Evolutionary conservation across 92 coral and sea anemone genomes (phyloP).

Genomic region (Porites cylindrica): DNA sequence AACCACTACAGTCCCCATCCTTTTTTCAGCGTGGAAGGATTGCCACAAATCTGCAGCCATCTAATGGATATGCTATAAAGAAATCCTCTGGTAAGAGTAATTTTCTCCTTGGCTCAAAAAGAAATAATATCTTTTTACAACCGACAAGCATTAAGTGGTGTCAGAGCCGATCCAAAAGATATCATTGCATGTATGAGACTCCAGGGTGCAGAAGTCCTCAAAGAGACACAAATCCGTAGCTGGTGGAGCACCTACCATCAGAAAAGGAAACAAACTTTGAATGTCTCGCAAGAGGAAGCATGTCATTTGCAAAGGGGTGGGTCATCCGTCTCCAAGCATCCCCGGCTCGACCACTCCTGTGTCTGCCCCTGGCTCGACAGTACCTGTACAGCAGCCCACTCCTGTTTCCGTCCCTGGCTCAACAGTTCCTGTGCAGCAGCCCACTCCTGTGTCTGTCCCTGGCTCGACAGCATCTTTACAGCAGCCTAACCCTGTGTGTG

Average conservation of each 20-base stretch:
- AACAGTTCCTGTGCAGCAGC: background rate
- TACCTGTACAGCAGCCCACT: background rate
- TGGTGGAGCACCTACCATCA: constrained; percentile 23
- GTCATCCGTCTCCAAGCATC: background rate
- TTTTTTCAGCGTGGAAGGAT: background rate
- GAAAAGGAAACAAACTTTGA: constrained; percentile 4
- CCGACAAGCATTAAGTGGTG: background rate
- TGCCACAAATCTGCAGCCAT: background rate
- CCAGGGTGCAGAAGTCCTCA: background rate
- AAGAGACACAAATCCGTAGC: background rate
- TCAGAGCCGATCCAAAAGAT: constrained; percentile 4
- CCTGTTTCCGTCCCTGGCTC: background rate
- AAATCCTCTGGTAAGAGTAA: background rate
- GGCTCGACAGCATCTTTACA: background rate
- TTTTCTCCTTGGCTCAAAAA: background rate
- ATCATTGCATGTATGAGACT: background rate
- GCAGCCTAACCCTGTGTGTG: background rate
- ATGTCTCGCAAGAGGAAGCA: background rate
- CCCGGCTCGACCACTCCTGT: background rate
- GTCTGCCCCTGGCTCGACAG: background rate
- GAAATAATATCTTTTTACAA: constrained; percentile 9
- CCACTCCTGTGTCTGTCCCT: background rate
- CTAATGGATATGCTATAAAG: constrained; percentile 7
- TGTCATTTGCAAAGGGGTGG: background rate
- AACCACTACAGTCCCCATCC: constrained; percentile 1